phyloP scores from a whole-genome alignment of 2,113 vertebrate genomes.

The Struthidea cinerea region DNA sequence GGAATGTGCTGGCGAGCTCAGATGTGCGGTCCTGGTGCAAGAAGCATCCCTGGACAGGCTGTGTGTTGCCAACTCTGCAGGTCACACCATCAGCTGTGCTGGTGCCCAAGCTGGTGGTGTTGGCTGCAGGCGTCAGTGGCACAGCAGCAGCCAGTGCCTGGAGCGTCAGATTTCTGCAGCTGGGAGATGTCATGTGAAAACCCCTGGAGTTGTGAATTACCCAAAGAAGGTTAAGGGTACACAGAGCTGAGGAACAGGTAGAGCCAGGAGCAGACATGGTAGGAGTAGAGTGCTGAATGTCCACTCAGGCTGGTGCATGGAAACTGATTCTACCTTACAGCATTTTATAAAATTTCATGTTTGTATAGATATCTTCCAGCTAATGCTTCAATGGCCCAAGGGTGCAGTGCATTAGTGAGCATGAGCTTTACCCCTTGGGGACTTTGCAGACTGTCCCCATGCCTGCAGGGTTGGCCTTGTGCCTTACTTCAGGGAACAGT shows the following conservation, averaged over 20 bases:
- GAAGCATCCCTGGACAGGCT: rapidly evolving
- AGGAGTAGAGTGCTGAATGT: neutral
- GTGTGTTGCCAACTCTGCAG: rapidly evolving
- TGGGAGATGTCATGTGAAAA: neutral
- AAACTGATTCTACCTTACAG: neutral
- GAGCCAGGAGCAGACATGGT: neutral
- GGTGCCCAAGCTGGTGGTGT: rapidly evolving
- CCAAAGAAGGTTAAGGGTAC: neutral
- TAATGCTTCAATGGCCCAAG: neutral
- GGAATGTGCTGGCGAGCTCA: neutral
- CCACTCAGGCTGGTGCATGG: neutral
- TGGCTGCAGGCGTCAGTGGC: rapidly evolving
- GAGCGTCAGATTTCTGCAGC: neutral
- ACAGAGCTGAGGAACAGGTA: neutral
- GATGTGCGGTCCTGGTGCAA: neutral
- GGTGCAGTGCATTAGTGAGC: neutral
- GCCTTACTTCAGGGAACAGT: neutral
- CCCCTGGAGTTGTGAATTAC: neutral
- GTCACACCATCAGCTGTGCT: neutral
- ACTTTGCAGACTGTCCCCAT: neutral
- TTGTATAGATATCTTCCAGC: neutral
- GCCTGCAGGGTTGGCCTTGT: neutral
- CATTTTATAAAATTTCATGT: neutral
- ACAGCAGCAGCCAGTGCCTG: neutral
- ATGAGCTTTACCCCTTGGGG: neutral